Percentiles rank a stretch among this genome's conserved stretches.
These are phyloP conservation scores for Paguma larvata DNA, from an alignment of 2,797 vertebrate species.

Conservation along the genomic window DNA sequence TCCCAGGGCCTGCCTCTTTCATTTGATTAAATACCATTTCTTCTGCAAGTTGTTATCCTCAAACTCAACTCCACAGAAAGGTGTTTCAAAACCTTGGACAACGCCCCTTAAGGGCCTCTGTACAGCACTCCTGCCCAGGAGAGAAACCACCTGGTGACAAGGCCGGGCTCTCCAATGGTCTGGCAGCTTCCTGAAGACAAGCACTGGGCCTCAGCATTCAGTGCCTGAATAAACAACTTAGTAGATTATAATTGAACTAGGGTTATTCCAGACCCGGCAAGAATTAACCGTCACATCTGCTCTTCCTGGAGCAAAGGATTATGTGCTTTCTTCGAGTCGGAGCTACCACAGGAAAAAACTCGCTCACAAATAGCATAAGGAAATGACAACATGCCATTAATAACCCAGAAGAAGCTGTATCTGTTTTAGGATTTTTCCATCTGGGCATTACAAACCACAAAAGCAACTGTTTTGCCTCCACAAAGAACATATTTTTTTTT, in stretches of 20 bases:
- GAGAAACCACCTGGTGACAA: neutral
- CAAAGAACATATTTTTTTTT: conserved; percentile 54
- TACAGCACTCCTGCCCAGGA: neutral
- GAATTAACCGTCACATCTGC: conserved; percentile 12
- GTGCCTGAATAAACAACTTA: conserved; percentile 6
- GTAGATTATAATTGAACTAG: conserved; percentile 34
- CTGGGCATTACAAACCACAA: conserved; percentile 68
- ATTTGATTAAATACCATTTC: conserved; percentile 16
- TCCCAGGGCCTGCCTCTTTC: neutral
- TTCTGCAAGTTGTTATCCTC: neutral
- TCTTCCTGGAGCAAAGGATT: conserved; percentile 23
- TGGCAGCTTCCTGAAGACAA: conserved; percentile 31
- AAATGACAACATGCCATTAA: conserved; percentile 67
- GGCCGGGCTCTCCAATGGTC: neutral
- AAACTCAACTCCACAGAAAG: neutral
- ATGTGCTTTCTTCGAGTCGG: conserved; percentile 21
- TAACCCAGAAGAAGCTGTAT: conserved; percentile 60
- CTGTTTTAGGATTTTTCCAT: conserved; percentile 70
- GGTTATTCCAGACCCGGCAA: neutral
- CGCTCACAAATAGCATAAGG: conserved; percentile 44
- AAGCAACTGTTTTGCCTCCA: conserved; percentile 65
- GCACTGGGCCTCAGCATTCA: neutral
- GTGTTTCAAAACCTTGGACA: neutral
- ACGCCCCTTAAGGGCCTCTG: neutral
- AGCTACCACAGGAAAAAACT: conserved; percentile 17